These are phyloP conservation scores for Xestia sexstrigata DNA, from an alignment of 2,888 invertebrate genomes.

Conservation along the genomic window DNA sequence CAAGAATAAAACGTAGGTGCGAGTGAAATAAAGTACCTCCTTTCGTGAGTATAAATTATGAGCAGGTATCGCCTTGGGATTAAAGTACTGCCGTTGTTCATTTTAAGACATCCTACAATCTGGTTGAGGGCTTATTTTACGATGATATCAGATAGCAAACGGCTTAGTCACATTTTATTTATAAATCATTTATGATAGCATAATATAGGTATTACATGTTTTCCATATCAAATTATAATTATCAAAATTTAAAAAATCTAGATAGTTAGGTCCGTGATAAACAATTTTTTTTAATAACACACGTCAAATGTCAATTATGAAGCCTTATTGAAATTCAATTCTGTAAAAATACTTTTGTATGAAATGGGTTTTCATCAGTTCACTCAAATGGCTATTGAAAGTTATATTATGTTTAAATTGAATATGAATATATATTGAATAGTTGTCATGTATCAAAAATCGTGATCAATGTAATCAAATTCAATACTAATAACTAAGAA, in stretches of 20 bases:
- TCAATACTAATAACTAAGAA: neutral
- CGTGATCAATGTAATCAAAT: neutral
- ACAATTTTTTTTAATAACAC: conserved; percentile 11
- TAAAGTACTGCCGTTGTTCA: conserved; percentile 39
- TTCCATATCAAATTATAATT: neutral
- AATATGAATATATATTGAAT: neutral
- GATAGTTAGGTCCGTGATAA: neutral
- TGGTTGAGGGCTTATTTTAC: conserved; percentile 25
- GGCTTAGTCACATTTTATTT: conserved; percentile 9
- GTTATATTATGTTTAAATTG: conserved; percentile 6
- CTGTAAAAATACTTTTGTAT: conserved; percentile 4
- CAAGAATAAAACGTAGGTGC: conserved; percentile 34
- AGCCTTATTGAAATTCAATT: conserved; percentile 23
- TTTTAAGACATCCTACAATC: conserved; percentile 49
- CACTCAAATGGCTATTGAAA: conserved; percentile 7
- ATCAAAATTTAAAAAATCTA: neutral
- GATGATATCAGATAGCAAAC: conserved; percentile 20
- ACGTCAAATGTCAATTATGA: conserved; percentile 21
- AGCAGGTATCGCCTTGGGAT: conserved; percentile 36
- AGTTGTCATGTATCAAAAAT: neutral
- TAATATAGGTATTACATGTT: too few species aligned
- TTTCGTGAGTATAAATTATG: conserved; percentile 44
- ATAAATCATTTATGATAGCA: neutral
- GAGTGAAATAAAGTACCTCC: conserved; percentile 43
- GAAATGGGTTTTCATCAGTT: conserved; percentile 22